phyloP scores from a whole-genome alignment of 1,140 invertebrate species.

The Pseudomyrmex dendroicus region DNA sequence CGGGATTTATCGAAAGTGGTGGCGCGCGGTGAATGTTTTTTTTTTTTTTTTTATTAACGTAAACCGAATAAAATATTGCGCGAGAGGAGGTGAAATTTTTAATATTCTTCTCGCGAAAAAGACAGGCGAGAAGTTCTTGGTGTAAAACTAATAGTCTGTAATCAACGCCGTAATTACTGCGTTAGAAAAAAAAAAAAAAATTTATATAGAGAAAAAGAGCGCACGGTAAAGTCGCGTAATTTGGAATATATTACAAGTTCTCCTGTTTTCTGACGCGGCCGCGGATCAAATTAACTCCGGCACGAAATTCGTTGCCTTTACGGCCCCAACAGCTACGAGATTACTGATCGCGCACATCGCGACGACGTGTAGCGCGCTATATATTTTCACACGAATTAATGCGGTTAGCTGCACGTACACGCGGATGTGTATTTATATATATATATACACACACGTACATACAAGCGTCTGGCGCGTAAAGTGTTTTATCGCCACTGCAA shows the following conservation, averaged over 20 bases:
- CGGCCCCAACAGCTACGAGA: background rate
- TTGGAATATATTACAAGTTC: conserved; percentile 16
- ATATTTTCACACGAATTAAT: conserved; percentile 42
- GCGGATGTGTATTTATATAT: too few relatives aligned
- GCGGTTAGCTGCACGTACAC: background rate
- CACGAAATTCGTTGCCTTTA: conserved; percentile 14
- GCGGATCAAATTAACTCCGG: conserved; percentile 12
- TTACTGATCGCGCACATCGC: background rate
- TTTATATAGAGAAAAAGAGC: too few relatives aligned
- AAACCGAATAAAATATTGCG: conserved; percentile 26
- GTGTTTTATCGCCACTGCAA: conserved; percentile 42
- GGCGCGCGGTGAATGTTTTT: background rate
- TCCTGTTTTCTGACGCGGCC: too few relatives aligned
- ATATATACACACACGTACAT: background rate
- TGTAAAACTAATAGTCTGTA: too few relatives aligned
- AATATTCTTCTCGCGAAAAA: background rate
- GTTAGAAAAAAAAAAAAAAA: too few relatives aligned
- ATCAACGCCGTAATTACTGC: background rate
- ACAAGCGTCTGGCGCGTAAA: conserved; percentile 47
- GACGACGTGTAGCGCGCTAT: background rate
- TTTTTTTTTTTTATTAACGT: conserved; percentile 20
- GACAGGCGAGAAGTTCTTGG: background rate
- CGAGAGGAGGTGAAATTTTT: background rate
- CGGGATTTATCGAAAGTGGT: conserved; percentile 58
- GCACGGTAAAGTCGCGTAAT: background rate